phyloP scores from a whole-genome alignment of 2,888 invertebrate genomes.

The Apamea sordens region DNA sequence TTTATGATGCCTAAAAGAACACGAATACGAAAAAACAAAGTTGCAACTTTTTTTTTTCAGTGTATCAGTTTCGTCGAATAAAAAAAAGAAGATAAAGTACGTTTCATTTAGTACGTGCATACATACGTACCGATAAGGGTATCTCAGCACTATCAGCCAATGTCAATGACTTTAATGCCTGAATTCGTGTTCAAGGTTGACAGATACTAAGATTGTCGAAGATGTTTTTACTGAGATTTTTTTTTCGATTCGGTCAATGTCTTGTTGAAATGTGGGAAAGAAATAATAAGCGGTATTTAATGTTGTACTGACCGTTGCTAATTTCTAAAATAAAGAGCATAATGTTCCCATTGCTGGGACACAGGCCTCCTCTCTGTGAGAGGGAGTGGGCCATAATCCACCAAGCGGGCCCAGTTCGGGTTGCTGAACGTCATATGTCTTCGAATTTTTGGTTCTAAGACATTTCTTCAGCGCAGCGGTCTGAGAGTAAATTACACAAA shows the following conservation, averaged over 20 bases:
- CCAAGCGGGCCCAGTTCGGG: no score
- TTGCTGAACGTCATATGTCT: no score
- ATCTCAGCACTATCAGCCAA: constrained; percentile 38
- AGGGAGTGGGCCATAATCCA: no score
- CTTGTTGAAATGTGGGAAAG: constrained; percentile 7
- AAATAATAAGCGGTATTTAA: background rate
- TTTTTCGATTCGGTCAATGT: constrained; percentile 18
- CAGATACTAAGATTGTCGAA: background rate
- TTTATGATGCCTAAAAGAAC: no score
- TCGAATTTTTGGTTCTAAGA: no score
- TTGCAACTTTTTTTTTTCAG: no score
- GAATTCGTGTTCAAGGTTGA: constrained; percentile 28
- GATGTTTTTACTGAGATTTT: constrained; percentile 1
- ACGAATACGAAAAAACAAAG: no score
- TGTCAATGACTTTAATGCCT: constrained; percentile 46
- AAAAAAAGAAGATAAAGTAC: constrained; percentile 47
- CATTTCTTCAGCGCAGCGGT: background rate
- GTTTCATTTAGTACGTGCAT: constrained; percentile 39
- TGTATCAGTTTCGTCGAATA: background rate
- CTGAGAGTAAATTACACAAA: background rate
- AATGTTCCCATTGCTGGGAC: no score
- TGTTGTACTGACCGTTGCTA: background rate
- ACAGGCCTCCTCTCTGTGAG: no score
- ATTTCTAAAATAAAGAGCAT: background rate
- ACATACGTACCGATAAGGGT: constrained; percentile 34